A percentile compares a stretch with the other conserved stretches of the same genome.
These are phyloP conservation scores for Umimayanthus chanpuru DNA, from an alignment of 92 coral and sea anemone genomes.

Conservation along the genomic window DNA sequence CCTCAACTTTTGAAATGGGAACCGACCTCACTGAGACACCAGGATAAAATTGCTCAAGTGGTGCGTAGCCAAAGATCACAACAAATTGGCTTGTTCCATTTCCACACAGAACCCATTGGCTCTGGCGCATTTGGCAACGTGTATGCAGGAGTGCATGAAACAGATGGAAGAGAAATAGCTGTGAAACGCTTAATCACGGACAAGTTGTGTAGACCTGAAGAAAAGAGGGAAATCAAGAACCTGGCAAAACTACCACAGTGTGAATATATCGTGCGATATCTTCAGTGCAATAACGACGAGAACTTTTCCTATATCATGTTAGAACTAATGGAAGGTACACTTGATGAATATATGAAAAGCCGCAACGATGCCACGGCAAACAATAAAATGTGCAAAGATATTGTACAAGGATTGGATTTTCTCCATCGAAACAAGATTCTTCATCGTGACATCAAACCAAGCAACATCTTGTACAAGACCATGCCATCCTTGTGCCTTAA, in stretches of 20 bases:
- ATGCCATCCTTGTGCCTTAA: conserved; percentile 29
- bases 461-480: conserved; percentile 53
- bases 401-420: conserved; percentile 42
- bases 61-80: conserved; percentile 34
- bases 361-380: neutral
- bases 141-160: conserved; percentile 46
- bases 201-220: neutral
- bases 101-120: conserved; percentile 46
- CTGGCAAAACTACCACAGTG: conserved; percentile 49
- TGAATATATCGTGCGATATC: conserved; percentile 48
- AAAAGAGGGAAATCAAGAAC: conserved; percentile 47
- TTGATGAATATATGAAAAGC: conserved; percentile 42
- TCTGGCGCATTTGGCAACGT: conserved; percentile 36
- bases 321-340: conserved; percentile 64
- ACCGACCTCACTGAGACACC: conserved; percentile 26
- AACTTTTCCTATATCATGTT: conserved; percentile 57
- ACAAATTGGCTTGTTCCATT: conserved; percentile 28
- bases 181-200: conserved; percentile 48
- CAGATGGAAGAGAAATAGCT: conserved; percentile 70
- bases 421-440: conserved; percentile 44
- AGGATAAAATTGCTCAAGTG: conserved; percentile 32
- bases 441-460: conserved; percentile 66
- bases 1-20: conserved; percentile 53
- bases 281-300: conserved; percentile 24
- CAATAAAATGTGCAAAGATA: conserved; percentile 30